Evolutionary conservation across 1,140 invertebrate species (phyloP).

Genomic region (Drosophila malerkotliana): DNA sequence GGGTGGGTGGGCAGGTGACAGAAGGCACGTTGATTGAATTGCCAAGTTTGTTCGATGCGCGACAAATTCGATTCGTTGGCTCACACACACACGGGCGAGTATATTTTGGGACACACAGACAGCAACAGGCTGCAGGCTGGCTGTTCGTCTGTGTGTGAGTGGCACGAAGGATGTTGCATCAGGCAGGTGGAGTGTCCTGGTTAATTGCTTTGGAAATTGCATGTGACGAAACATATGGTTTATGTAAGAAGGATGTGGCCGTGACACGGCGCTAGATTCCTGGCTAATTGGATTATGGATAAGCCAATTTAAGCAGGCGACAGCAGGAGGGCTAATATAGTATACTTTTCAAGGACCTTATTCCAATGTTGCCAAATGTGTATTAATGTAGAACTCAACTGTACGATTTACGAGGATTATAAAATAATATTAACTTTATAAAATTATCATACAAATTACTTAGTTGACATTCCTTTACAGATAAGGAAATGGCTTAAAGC

Average conservation of each 20-base stretch:
- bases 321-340: not conserved
- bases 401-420: no score
- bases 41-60: slow-evolving; percentile 61
- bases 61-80: slow-evolving; percentile 53
- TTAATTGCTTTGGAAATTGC: slow-evolving; percentile 80
- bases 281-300: slow-evolving; percentile 55
- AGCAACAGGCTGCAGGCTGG: slow-evolving; percentile 55
- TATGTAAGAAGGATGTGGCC: slow-evolving; percentile 51
- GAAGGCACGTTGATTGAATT: slow-evolving; percentile 62
- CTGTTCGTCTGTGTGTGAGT: not conserved
- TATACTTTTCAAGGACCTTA: not conserved
- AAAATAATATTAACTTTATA: no score
- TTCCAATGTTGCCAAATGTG: no score
- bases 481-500: no score
- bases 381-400: no score
- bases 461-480: no score
- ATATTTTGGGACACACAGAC: slow-evolving; percentile 7
- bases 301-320: slow-evolving; percentile 42
- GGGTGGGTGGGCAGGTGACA: slow-evolving; percentile 8
- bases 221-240: slow-evolving; percentile 61
- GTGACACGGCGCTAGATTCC: slow-evolving; percentile 30
- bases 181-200: slow-evolving; percentile 47
- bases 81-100: not conserved
- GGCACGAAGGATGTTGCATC: slow-evolving; percentile 47
- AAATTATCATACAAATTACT: no score